phyloP scores from a whole-genome alignment of 2,888 invertebrate genomes.

The Brachyopa scutellaris region DNA sequence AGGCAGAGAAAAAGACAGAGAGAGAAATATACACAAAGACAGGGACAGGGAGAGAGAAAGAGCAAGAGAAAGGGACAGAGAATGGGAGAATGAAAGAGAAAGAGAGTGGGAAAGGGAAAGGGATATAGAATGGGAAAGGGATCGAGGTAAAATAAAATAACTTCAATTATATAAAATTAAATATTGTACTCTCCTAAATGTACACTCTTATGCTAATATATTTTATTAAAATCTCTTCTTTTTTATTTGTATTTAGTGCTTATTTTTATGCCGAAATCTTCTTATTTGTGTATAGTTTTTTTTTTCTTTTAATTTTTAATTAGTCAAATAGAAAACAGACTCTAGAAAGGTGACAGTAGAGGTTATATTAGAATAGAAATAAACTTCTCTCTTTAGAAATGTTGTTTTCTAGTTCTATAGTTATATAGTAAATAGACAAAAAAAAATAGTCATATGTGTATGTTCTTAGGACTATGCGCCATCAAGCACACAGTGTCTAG shows the following conservation, averaged over 20 bases:
- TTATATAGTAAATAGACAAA: no score
- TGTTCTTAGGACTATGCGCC: no score
- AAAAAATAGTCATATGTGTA: no score
- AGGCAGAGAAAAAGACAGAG: slow-evolving; percentile 85
- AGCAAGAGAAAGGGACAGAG: slow-evolving; percentile 75
- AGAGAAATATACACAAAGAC: slow-evolving; percentile 77
- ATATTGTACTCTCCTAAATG: slow-evolving; percentile 39
- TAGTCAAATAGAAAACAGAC: no score
- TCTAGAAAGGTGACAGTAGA: no score
- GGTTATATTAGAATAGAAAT: no score
- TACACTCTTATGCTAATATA: slow-evolving; percentile 36
- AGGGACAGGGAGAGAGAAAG: slow-evolving; percentile 79
- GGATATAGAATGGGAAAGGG: slow-evolving; percentile 81
- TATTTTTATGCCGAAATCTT: neutral
- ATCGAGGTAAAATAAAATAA: slow-evolving; percentile 77
- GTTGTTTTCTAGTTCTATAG: no score
- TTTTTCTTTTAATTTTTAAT: neutral
- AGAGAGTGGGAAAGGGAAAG: slow-evolving; percentile 80
- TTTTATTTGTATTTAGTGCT: slow-evolving; percentile 48
- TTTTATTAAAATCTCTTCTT: slow-evolving; percentile 25
- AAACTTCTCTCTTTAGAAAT: no score
- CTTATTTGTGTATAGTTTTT: slow-evolving; percentile 12
- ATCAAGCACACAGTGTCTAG: no score
- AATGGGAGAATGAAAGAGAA: slow-evolving; percentile 76
- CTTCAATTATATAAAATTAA: slow-evolving; percentile 8